Evolutionary conservation across 2,797 vertebrate genomes (phyloP), one percentile per base, ranked within the genome.

Genomic region (Clarias platycephalus): DNA sequence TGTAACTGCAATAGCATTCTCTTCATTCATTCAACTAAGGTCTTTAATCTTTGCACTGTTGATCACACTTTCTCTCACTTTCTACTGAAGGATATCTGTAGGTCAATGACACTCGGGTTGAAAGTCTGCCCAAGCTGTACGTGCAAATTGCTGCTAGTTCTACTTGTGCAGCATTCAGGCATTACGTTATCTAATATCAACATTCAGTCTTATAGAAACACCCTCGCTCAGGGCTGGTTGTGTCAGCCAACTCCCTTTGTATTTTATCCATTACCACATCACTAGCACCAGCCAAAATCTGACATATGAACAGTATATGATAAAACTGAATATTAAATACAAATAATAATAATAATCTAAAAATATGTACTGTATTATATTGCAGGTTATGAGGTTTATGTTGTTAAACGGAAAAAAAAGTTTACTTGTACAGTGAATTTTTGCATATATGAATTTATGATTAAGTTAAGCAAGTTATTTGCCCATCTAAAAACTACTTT

Each of bases 31-130:
- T 78, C 83, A 68, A 49, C 31, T 62, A 53, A 60, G 37, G n/a
- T 49, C 64, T 80, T 66, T 55, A 55, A 88, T 80, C 75, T 85
- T 87, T 90, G 88, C 70, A 82, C 84, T 40, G 74, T 40, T 77
- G 74, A 67, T 80, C 67, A 66, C 24, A 74, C 76, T 34, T 84
- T 87, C 84, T 89, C 55, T 55, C 28, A 28, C 82, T 40, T 70
- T 83, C 77, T 72, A 70, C 28, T 76, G 37, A 53, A 78, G n/a
- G 49, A 75, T 85, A 77, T 76, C 83, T 86, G 62, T 80, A 85
- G 89, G 89, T 90, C 85, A 90, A 53, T 72, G 81, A 85, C 87
- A 86, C 83, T 87, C 53, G 34, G 64, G 86, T 83, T 88, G 77
- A 88, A 68, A 79, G 81, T 85, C 67, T 84, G 40, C 55, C 26